A percentile compares a stretch with the other conserved stretches of the same genome.
Conservation (phyloP, 2,113 vertebrate species). For the Reinhardtius hippoglossoides region DNA sequence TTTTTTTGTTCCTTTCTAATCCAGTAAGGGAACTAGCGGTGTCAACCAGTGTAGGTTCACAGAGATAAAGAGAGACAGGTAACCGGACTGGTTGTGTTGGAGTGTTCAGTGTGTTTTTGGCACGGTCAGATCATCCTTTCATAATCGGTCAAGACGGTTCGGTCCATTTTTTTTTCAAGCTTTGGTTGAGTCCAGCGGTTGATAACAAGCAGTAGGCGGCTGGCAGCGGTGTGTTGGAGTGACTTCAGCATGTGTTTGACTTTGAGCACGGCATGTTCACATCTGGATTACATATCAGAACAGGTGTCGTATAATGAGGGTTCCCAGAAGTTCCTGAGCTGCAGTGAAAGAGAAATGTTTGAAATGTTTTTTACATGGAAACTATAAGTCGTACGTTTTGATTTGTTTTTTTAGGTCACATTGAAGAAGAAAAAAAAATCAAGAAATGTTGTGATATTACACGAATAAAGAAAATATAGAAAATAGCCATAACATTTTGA, state of each 20-base stretch:
- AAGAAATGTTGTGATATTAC: no score
- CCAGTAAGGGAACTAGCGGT: slow-evolving; percentile 73
- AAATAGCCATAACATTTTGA: no score
- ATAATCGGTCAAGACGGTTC: background rate
- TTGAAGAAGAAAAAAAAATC: no score
- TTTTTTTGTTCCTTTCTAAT: slow-evolving; percentile 75
- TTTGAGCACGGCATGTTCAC: slow-evolving; percentile 29
- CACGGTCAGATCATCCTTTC: background rate
- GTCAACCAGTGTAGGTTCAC: slow-evolving; percentile 81
- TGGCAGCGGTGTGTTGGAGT: slow-evolving; percentile 45
- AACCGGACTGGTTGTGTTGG: slow-evolving; percentile 69
- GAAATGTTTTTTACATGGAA: background rate
- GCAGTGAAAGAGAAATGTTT: no score
- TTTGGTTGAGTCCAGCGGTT: slow-evolving; percentile 24
- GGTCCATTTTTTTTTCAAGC: slow-evolving; percentile 17
- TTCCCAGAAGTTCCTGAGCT: background rate
- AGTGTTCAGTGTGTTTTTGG: slow-evolving; percentile 46
- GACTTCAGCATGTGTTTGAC: slow-evolving; percentile 56
- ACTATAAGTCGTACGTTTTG: no score
- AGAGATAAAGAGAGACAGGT: slow-evolving; percentile 83
- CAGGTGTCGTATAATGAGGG: background rate
- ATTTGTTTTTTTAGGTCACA: no score
- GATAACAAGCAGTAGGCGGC: slow-evolving; percentile 22
- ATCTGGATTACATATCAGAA: background rate
- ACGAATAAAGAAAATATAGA: no score